Evolutionary conservation across 35 echinoderm and acorn worm species (phyloP).

Genomic region (Hemicentrotus pulcherrimus): DNA sequence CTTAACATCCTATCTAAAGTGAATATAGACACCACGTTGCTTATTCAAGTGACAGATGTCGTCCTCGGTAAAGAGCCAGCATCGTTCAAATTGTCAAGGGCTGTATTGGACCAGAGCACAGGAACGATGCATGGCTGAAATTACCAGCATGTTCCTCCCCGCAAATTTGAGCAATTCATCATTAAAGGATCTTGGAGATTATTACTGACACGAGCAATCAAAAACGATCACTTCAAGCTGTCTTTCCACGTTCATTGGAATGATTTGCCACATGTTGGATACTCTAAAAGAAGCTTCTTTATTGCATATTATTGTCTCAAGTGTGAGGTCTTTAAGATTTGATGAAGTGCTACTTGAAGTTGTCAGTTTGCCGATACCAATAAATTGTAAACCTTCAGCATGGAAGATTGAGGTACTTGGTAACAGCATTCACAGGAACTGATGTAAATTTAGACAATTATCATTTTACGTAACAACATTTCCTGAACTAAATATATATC

Average conservation of each 20-base stretch:
- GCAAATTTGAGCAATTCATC: slow-evolving; percentile 33
- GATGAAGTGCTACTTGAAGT: neutral
- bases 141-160: neutral
- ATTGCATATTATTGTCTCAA: neutral
- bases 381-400: neutral
- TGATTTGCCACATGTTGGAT: neutral
- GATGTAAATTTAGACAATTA: neutral
- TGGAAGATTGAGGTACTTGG: neutral
- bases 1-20: neutral
- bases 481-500: neutral
- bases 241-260: neutral
- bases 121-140: slow-evolving; percentile 10
- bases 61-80: neutral
- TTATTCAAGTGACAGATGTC: slow-evolving; percentile 32
- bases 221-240: slow-evolving; percentile 5
- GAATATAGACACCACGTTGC: neutral
- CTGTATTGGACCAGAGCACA: neutral
- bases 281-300: neutral
- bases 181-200: slow-evolving; percentile 25
- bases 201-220: neutral
- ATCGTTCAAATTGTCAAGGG: neutral
- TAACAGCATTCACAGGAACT: neutral
- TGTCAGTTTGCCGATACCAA: neutral
- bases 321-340: neutral
- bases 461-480: neutral